Base-by-base conservation (phyloP, 2,113 vertebrate genomes). In the Chaetorhynchus papuensis region DNA sequence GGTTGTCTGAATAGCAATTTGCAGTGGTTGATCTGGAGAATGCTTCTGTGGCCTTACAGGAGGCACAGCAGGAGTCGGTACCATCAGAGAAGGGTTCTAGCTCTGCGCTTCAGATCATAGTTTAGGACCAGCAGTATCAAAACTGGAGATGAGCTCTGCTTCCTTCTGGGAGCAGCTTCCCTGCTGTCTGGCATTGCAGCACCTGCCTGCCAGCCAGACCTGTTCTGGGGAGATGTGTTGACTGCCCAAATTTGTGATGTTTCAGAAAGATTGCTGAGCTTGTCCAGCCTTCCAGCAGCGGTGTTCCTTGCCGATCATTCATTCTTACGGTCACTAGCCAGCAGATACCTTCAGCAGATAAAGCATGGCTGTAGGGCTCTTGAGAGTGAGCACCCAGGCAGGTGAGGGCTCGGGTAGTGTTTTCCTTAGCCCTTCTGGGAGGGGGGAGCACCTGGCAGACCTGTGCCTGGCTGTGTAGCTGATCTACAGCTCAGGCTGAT, bases 141-240 rank as follows among this genome's bases (percentile, higher is more conserved):
- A 86, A 57, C 10, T 2, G 0, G 16, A 24, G 28, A 59, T 28
- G 13, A 49, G 9, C 2, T 1, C 41, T 66, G 2, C 35, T 81
- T 24, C 19, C 9, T 21, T 66, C 33, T 47, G 20, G 82, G 59
- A 81, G 15, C 37, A 71, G 1, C n/a, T 83, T 30, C 27, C 10
- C 30, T 69, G 64, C 59, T 64, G 9, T 68, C 45, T 0, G 6
- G 18, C n/a, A 20, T 22, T 59, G 53, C 27, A 63, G 72, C 24
- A 41, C 39, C 59, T 81, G 27, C 77, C 57, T 87, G 69, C 44
- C 23, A 49, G 64, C 9, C 64, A 41, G 54, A 15, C 7, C 16
- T 53, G 7, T 66, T 74, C 49, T 44, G 14, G 13, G 26, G 39
- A 65, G 27, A 28, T n/a, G 13, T 64, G 27, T 68, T 74, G 28